Conservation (phyloP, 2,888 invertebrate genomes). For the Fabriciana adippe region DNA sequence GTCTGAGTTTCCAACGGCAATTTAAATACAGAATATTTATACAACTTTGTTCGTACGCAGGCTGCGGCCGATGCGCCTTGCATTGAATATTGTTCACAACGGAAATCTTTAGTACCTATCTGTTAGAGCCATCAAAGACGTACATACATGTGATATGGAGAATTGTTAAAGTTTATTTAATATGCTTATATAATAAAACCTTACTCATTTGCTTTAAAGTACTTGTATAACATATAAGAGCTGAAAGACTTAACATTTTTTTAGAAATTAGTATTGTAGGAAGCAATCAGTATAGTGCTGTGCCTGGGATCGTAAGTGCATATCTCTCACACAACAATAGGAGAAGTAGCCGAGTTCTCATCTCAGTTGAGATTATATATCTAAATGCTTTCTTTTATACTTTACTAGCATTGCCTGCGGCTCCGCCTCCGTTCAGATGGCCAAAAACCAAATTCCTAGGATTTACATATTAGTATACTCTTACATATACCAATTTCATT, state of each 20-base stretch:
- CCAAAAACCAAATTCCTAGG: too few species aligned
- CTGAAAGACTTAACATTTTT: background rate
- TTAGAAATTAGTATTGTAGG: slow-evolving; percentile 25
- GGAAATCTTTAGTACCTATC: too few species aligned
- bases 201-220: too few species aligned
- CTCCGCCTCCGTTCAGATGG: too few species aligned
- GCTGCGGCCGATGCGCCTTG: slow-evolving; percentile 50
- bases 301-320: slow-evolving; percentile 49
- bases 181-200: slow-evolving; percentile 15
- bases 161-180: too few species aligned
- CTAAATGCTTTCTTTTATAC: slow-evolving; percentile 25
- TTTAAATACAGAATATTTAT: slow-evolving; percentile 70
- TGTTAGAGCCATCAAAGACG: too few species aligned
- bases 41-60: slow-evolving; percentile 48
- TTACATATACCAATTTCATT: too few species aligned
- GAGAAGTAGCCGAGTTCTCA: slow-evolving; percentile 52
- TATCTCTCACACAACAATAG: slow-evolving; percentile 51
- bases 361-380: slow-evolving; percentile 27
- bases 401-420: background rate
- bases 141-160: too few species aligned
- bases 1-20: slow-evolving; percentile 59
- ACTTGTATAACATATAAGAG: too few species aligned
- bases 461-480: too few species aligned
- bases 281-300: slow-evolving; percentile 38
- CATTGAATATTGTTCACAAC: slow-evolving; percentile 59